phyloP scores from a whole-genome alignment of 2,888 invertebrate species.

The Argyresthia goedartella region DNA sequence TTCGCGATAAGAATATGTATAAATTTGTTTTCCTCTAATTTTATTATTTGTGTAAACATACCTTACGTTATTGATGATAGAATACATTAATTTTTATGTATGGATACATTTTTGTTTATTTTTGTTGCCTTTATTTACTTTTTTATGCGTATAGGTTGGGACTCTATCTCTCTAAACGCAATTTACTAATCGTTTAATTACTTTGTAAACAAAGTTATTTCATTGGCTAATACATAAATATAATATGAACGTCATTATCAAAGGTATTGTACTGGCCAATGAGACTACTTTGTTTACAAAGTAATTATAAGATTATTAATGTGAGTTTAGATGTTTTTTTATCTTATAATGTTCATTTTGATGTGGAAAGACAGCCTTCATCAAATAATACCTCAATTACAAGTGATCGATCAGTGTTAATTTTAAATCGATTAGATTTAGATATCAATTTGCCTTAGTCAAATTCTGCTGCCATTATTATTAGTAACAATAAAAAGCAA shows the following conservation, averaged over 20 bases:
- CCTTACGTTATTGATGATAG: conserved; percentile 69
- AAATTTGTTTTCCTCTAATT: conserved; percentile 69
- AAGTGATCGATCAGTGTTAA: not conserved
- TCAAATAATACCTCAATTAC: too few species aligned
- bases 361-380: too few species aligned
- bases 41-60: conserved; percentile 68
- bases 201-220: too few species aligned
- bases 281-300: too few species aligned
- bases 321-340: conserved; percentile 9
- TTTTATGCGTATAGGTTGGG: too few species aligned
- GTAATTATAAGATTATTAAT: too few species aligned
- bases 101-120: conserved; percentile 52
- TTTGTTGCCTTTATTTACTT: conserved; percentile 34
- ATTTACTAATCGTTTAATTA: too few species aligned
- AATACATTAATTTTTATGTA: conserved; percentile 71
- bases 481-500: not conserved
- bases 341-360: not conserved
- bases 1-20: conserved; percentile 68
- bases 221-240: too few species aligned
- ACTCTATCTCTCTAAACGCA: too few species aligned
- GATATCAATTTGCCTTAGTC: not conserved
- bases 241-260: too few species aligned
- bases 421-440: not conserved
- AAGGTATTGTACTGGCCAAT: too few species aligned
- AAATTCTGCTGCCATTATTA: not conserved